Percentiles rank a stretch among this genome's conserved stretches.
These are phyloP conservation scores for Philopedon plagiatum DNA, from an alignment of 2,888 invertebrate genomes.

Conservation along the genomic window DNA sequence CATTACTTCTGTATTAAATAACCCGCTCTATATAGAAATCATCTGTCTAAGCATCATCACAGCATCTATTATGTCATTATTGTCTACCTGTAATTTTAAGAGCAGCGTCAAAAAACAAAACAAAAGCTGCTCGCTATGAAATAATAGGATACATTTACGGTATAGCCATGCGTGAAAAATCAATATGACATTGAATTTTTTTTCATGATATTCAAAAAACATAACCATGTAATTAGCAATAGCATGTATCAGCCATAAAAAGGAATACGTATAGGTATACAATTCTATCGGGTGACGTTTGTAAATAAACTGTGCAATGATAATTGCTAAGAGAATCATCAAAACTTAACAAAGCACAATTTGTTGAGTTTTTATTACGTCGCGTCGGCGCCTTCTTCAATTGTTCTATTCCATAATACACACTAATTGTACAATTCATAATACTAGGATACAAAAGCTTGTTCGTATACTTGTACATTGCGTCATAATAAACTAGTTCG, in stretches of 20 bases:
- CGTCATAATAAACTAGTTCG: too few species aligned
- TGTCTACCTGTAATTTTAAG: slow-evolving; percentile 16
- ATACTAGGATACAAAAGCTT: too few species aligned
- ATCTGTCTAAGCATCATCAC: not conserved
- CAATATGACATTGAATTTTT: slow-evolving; percentile 41
- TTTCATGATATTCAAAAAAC: slow-evolving; percentile 40
- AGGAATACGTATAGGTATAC: slow-evolving; percentile 3
- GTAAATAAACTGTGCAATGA: slow-evolving; percentile 18
- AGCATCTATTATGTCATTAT: not conserved
- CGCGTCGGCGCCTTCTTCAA: not conserved
- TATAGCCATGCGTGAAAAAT: slow-evolving; percentile 40
- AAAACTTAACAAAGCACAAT: not conserved
- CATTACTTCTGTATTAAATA: not conserved
- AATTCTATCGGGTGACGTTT: not conserved
- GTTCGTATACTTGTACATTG: too few species aligned
- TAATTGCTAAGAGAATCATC: slow-evolving; percentile 20
- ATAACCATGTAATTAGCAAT: slow-evolving; percentile 30
- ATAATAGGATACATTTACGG: slow-evolving; percentile 33
- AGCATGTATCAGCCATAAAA: slow-evolving; percentile 31
- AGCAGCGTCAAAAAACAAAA: slow-evolving; percentile 22
- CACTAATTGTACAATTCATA: too few species aligned
- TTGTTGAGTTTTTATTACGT: not conserved
- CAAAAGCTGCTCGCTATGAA: slow-evolving; percentile 30
- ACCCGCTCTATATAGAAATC: not conserved
- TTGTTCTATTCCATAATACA: not conserved